Evolutionary conservation across 2,113 vertebrate species (phyloP).

Genomic region (Nibea albiflora): DNA sequence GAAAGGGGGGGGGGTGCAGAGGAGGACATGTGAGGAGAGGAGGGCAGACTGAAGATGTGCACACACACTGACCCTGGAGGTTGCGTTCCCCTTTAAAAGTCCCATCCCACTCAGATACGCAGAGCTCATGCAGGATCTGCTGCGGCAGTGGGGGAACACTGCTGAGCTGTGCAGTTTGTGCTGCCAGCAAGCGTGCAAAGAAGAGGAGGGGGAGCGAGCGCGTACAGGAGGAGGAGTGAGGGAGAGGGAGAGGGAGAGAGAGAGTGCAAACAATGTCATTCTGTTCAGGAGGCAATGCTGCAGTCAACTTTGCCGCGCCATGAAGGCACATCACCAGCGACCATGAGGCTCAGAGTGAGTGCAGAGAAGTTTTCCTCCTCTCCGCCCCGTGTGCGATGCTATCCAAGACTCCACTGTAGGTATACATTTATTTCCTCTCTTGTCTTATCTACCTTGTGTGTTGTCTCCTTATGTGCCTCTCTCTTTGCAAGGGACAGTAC

Average conservation of each 20-base stretch:
- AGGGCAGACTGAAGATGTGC: conserved; percentile 66
- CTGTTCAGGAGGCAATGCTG: conserved; percentile 88
- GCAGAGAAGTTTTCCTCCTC: conserved; percentile 80
- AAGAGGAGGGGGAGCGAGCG: conserved; percentile 79
- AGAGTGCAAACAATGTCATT: conserved; percentile 91
- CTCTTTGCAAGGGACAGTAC: conserved; percentile 12
- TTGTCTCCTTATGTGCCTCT: conserved; percentile 8
- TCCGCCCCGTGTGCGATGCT: conserved; percentile 34
- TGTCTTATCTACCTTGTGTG: conserved; percentile 33
- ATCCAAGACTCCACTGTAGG: conserved; percentile 51
- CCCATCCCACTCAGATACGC: conserved; percentile 88
- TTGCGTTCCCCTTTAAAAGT: conserved; percentile 91
- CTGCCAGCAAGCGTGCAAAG: conserved; percentile 85
- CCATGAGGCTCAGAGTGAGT: conserved; percentile 77
- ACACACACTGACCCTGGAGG: conserved; percentile 83
- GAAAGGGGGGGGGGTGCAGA: conserved; percentile 43
- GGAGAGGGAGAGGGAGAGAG: conserved; percentile 63
- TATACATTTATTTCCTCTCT: conserved; percentile 54
- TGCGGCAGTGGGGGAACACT: conserved; percentile 90
- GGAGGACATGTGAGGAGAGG: conserved; percentile 64
- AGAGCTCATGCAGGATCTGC: conserved; percentile 90
- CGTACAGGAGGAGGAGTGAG: conserved; percentile 66
- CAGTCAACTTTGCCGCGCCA: conserved; percentile 86
- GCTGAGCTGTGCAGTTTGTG: conserved; percentile 92
- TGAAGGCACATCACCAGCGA: conserved; percentile 77